Evolutionary conservation across 2,797 vertebrate genomes (phyloP).

Genomic region (Poecile montanus): DNA sequence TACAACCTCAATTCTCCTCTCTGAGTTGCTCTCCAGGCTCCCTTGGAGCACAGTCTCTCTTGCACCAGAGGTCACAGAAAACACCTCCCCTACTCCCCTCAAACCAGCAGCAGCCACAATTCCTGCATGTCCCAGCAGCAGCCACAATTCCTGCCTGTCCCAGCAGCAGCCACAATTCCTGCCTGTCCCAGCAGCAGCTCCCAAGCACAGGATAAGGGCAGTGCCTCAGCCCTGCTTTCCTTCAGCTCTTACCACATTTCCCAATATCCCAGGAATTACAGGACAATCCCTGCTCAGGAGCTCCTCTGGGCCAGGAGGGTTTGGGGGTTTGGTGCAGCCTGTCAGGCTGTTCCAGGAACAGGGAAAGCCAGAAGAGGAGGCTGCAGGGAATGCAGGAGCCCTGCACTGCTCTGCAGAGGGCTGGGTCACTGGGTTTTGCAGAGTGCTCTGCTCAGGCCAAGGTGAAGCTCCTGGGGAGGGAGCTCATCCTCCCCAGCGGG

Average conservation of each 20-base stretch:
- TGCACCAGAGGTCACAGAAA: not conserved
- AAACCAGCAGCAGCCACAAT: not conserved
- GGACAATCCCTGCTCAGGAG: not conserved
- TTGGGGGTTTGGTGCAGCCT: not conserved
- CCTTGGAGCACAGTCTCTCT: not conserved
- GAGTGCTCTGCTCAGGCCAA: not conserved
- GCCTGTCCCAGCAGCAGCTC: not conserved
- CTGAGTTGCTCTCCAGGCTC: not conserved
- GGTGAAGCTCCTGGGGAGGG: not conserved
- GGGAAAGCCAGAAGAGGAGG: not conserved
- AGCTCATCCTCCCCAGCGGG: not conserved
- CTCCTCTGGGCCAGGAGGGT: not conserved
- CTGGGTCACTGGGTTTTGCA: not conserved
- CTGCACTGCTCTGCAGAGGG: not conserved
- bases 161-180: no score
- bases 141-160: no score
- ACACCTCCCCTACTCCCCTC: accelerated
- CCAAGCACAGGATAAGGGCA: not conserved
- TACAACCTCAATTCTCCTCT: accelerated
- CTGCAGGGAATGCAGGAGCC: not conserved
- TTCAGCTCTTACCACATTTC: accelerated
- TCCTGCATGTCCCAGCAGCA: not conserved
- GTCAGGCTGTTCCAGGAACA: not conserved
- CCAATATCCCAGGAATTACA: not conserved
- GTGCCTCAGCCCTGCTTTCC: accelerated